Conservation (phyloP, 2,113 vertebrate species). For the Cheirogaleus medius region DNA sequence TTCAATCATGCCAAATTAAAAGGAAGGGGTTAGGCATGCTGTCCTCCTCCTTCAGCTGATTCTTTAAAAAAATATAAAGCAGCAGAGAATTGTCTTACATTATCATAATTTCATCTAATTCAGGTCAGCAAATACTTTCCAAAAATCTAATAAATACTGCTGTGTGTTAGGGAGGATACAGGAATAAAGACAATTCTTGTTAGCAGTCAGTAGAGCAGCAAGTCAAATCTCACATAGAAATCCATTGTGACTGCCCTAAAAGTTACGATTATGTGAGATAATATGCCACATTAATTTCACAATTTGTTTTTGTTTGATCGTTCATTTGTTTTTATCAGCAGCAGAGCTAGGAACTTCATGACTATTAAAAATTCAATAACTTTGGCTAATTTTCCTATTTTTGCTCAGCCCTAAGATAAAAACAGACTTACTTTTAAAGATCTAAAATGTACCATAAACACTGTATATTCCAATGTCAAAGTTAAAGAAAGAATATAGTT, state of each 20-base stretch:
- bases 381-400: constrained; percentile 38
- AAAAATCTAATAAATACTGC: neutral
- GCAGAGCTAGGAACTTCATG: neutral
- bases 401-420: neutral
- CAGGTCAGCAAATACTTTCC: neutral
- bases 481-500: neutral
- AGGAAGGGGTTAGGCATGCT: neutral
- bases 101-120: neutral
- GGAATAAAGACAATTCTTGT: neutral
- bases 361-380: constrained; percentile 27
- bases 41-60: neutral
- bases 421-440: neutral
- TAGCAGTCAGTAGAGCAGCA: fast-evolving
- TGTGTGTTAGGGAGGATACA: neutral
- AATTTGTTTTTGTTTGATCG: neutral
- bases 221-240: neutral
- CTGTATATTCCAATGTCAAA: neutral
- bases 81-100: neutral
- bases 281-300: constrained; percentile 2
- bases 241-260: neutral
- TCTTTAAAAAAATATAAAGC: neutral
- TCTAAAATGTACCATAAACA: constrained; percentile 24
- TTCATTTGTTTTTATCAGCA: neutral
- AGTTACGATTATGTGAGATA: constrained; percentile 21
- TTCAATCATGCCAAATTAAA: neutral